Conservation (phyloP, 2,888 invertebrate genomes). For the Tetragonula carbonaria region DNA sequence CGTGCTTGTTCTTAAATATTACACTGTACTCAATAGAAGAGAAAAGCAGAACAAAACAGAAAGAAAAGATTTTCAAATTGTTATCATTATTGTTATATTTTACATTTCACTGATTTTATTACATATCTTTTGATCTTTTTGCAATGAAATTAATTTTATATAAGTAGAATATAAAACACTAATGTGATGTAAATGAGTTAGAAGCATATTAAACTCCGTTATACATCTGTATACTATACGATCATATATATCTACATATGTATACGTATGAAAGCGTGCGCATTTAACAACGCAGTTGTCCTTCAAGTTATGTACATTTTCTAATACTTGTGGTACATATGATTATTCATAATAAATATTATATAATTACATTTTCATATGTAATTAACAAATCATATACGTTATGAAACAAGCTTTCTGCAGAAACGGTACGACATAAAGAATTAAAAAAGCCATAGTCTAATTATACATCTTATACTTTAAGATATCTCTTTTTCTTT, state of each 20-base stretch:
- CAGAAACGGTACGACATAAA: slow-evolving; percentile 4
- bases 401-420: background rate
- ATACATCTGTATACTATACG: background rate
- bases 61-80: background rate
- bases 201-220: background rate
- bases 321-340: slow-evolving; percentile 6
- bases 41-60: background rate
- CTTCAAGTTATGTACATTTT: slow-evolving; percentile 24
- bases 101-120: slow-evolving; percentile 12
- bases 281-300: slow-evolving; percentile 26
- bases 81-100: slow-evolving; percentile 6
- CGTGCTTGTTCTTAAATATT: background rate
- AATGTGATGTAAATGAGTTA: slow-evolving; percentile 8
- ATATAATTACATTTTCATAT: background rate
- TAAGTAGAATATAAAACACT: slow-evolving; percentile 15
- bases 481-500: background rate
- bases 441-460: slow-evolving; percentile 17
- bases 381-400: slow-evolving; percentile 4
- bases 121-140: background rate
- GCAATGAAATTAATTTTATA: background rate
- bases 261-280: background rate
- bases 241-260: background rate
- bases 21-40: background rate
- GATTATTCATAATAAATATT: slow-evolving; percentile 35
- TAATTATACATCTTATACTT: background rate